phyloP scores from a whole-genome alignment of 2,113 vertebrate genomes.

The Chroicocephalus ridibundus region DNA sequence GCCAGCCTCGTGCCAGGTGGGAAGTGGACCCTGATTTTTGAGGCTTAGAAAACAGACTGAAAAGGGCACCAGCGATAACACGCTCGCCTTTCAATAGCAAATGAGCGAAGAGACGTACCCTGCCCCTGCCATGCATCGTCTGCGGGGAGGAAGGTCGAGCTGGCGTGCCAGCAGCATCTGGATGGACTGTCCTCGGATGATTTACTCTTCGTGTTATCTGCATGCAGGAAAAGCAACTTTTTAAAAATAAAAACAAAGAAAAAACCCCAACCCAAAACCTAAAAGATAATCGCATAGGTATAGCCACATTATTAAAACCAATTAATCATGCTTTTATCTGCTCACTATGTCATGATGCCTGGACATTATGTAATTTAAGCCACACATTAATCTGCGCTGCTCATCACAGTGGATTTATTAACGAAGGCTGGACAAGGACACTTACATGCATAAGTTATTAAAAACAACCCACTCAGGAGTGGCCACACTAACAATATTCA shows the following conservation, averaged over 20 bases:
- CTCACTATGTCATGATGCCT: not conserved
- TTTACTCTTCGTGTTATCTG: slow-evolving; percentile 37
- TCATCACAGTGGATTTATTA: slow-evolving; percentile 12
- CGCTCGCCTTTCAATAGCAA: not conserved
- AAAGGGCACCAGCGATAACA: not conserved
- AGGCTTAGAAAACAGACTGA: not conserved
- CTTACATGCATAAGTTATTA: not conserved
- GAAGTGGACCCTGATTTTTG: not conserved
- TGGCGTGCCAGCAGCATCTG: slow-evolving; percentile 1
- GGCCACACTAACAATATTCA: not conserved
- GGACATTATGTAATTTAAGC: slow-evolving; percentile 16
- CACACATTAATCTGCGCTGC: not conserved
- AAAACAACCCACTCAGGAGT: not conserved
- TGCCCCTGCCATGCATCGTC: slow-evolving; percentile 33
- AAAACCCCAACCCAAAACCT: not conserved
- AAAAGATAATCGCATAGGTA: not conserved
- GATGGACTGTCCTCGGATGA: slow-evolving; percentile 49
- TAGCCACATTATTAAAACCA: slow-evolving; percentile 15
- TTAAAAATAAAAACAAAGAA: not conserved
- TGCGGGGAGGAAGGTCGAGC: not conserved
- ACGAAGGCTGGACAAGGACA: not conserved
- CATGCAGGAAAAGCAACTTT: not conserved
- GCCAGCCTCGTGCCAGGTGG: not conserved
- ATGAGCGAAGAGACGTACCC: not conserved
- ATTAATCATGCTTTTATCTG: slow-evolving; percentile 23